These are phyloP conservation scores for Scolanthus callimorphus DNA, from an alignment of 92 coral and sea anemone genomes.

Conservation along the genomic window DNA sequence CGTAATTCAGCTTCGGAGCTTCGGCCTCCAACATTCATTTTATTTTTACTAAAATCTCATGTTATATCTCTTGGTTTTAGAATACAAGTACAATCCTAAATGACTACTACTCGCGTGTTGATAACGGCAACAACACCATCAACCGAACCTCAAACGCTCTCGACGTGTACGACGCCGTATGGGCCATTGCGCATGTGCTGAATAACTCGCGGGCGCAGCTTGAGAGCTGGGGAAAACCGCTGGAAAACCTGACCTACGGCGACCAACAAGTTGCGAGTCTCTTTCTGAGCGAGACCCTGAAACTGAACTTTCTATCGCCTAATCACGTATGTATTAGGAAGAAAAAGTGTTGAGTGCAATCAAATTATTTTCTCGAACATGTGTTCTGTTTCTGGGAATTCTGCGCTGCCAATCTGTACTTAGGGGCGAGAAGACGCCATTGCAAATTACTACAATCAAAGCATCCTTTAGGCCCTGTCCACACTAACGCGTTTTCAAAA, in stretches of 20 bases:
- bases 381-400: no score
- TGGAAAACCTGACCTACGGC: slow-evolving; percentile 72
- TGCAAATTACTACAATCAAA: no score
- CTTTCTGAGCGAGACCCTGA: slow-evolving; percentile 50
- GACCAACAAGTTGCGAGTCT: slow-evolving; percentile 50
- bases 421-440: no score
- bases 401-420: no score
- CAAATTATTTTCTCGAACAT: no score
- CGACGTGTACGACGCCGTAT: slow-evolving; percentile 87
- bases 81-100: slow-evolving; percentile 33
- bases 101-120: slow-evolving; percentile 51
- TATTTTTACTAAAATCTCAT: no score
- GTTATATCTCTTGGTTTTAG: slow-evolving; percentile 40
- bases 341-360: no score
- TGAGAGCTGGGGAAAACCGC: slow-evolving; percentile 22
- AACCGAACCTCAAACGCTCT: slow-evolving; percentile 53
- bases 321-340: no score
- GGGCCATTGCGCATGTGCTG: slow-evolving; percentile 86
- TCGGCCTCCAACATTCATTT: no score
- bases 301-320: slow-evolving; percentile 56
- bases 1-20: no score
- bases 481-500: no score
- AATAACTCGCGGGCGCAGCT: slow-evolving; percentile 53
- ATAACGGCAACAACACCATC: slow-evolving; percentile 51
- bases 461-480: no score